Base-by-base conservation (phyloP, 2,797 vertebrate species). In the Cyprinella venusta region DNA sequence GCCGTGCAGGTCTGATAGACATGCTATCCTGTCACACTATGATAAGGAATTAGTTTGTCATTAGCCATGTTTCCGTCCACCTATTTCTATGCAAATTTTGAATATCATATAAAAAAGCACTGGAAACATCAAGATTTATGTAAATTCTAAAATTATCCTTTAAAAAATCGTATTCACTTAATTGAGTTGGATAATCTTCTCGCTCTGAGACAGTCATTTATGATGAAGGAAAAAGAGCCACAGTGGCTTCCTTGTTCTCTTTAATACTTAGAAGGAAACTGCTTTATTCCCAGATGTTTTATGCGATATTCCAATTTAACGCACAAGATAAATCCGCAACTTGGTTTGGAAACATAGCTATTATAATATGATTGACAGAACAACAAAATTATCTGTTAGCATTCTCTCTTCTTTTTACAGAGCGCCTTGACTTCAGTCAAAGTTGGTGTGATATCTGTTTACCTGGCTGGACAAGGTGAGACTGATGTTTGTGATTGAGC, bases 1-100 rank as follows among this genome's bases (percentile, higher is more conserved):
- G 92, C 92, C 82, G 90, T 92, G 77, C 92, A 93, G 93, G 81
- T 95, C 94, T 91, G 65, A 24, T 38, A 6, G n/a, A n/a, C n/a
- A n/a, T n/a, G n/a, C n/a, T n/a, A n/a, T n/a, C n/a, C n/a, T n/a
- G n/a, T n/a, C n/a, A 52, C 5, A 64, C 16, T 70, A 12, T 68
- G 19, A 72, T 63, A 63, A 61, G n/a, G 2, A 61, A n/a, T n/a
- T 12, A 9, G 40, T 24, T 24, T 30, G 84, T 52, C 42, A 36
- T 30, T 15, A 61, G 24, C 24, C 24, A 26, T 63, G 26, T 63
- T 63, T 63, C 6, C 24, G 15, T 30, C 61, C 26, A 8, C 26
- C 13, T 63, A 8, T 63, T 63, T 7, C 13, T 0, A 16, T 16
- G 13, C 59, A 30, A 4, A 63, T 30, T 8, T 8, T 63, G 13